Conservation (phyloP, 2,113 vertebrate species). For the Chinchilla lanigera region DNA sequence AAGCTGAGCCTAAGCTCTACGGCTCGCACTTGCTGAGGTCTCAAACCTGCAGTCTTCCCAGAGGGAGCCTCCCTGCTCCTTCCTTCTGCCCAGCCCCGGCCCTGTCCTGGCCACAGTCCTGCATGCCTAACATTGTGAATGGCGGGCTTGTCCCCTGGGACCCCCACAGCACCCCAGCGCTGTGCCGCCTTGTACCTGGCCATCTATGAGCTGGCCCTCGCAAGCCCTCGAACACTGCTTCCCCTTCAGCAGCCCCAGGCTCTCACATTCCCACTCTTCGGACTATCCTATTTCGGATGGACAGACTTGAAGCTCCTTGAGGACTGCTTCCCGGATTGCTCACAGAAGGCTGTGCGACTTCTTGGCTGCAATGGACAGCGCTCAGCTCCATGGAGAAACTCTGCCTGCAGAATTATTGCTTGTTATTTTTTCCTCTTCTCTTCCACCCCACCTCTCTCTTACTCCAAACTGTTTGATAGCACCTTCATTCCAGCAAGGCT, state of each 20-base stretch:
- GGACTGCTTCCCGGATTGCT: slow-evolving; percentile 39
- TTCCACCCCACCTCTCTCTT: background rate
- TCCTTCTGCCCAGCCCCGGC: background rate
- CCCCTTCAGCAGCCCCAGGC: background rate
- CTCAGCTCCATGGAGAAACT: slow-evolving; percentile 62
- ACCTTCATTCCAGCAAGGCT: slow-evolving; percentile 78
- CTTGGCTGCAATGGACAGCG: background rate
- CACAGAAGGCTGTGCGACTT: slow-evolving; percentile 50
- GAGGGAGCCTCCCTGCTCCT: background rate
- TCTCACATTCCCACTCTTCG: slow-evolving; percentile 26
- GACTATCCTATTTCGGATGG: background rate
- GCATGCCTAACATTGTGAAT: background rate
- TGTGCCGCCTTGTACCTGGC: background rate
- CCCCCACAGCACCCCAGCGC: background rate
- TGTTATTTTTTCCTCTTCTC: slow-evolving; percentile 46
- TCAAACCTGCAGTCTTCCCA: slow-evolving; percentile 42
- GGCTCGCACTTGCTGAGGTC: background rate
- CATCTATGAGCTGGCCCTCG: background rate
- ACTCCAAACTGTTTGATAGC: slow-evolving; percentile 77
- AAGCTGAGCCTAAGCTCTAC: slow-evolving; percentile 1
- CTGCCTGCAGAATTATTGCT: slow-evolving; percentile 71
- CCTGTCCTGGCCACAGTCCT: background rate
- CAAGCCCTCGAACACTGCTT: background rate
- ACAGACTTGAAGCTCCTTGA: background rate
- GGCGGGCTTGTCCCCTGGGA: background rate